Conservation (phyloP, 2,888 invertebrate genomes). For the Micropterix aruncella region DNA sequence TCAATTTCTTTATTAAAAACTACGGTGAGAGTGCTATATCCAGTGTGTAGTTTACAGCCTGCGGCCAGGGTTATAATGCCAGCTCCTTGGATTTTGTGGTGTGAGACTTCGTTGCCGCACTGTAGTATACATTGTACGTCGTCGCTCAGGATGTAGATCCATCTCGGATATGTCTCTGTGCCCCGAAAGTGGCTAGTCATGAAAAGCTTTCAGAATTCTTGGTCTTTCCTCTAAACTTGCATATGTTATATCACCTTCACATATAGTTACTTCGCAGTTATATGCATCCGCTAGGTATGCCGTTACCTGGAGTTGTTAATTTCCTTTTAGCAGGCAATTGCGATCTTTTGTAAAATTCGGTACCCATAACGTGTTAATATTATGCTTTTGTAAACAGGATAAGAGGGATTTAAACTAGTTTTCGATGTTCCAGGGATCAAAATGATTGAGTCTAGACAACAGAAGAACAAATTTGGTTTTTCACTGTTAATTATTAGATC, state of each 20-base stretch:
- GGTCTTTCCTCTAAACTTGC: conserved; percentile 15
- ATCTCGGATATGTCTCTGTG: conserved; percentile 17
- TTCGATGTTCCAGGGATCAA: conserved; percentile 16
- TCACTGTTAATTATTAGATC: no score
- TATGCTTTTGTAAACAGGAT: no score
- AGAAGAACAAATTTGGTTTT: no score
- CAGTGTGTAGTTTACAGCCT: no score
- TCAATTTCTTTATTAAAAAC: no score
- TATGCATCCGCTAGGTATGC: conserved; percentile 15
- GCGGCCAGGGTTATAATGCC: no score
- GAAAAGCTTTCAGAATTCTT: conserved; percentile 15
- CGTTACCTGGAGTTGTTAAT: conserved; percentile 14
- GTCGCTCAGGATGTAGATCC: no score
- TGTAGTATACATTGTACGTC: no score
- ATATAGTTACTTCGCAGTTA: conserved; percentile 14
- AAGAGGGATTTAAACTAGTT: conserved; percentile 16
- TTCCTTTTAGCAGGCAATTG: conserved; percentile 12
- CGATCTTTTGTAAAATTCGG: conserved; percentile 13
- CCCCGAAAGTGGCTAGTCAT: conserved; percentile 16
- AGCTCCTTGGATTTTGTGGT: no score
- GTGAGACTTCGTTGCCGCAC: no score
- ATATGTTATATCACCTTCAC: conserved; percentile 13
- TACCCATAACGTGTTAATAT: conserved; percentile 11
- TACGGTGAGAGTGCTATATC: no score
- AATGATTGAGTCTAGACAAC: no score